These are phyloP conservation scores for Oopsacas minuta DNA, from an alignment of 37 sponge, comb jelly and placozoan genomes.

Conservation along the genomic window DNA sequence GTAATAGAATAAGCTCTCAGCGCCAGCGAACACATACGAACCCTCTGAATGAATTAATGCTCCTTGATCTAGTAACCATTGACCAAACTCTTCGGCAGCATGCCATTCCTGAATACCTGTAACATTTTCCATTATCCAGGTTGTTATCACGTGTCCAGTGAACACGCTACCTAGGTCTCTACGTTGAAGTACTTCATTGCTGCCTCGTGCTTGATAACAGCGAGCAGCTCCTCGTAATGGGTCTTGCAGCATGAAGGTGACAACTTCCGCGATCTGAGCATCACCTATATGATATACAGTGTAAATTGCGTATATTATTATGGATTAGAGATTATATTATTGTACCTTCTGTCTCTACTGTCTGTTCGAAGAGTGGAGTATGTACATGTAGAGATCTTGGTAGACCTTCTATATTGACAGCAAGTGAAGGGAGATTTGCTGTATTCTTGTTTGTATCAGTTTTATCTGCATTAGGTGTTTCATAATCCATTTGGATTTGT, in stretches of 20 bases:
- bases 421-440: not conserved
- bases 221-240: not conserved
- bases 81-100: not conserved
- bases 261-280: slow-evolving; percentile 15
- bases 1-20: slow-evolving; percentile 1
- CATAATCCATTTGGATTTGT: too few species aligned
- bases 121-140: not conserved
- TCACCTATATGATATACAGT: not conserved
- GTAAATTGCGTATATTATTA: too few species aligned
- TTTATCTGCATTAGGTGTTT: too few species aligned
- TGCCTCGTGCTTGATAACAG: not conserved
- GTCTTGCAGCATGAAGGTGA: slow-evolving; percentile 14
- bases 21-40: slow-evolving; percentile 10
- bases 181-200: not conserved
- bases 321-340: too few species aligned
- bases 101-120: not conserved
- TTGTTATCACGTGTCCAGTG: not conserved
- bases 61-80: not conserved
- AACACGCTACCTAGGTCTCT: slow-evolving; percentile 9
- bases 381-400: not conserved
- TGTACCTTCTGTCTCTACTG: not conserved
- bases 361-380: not conserved
- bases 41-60: not conserved
- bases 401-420: not conserved
- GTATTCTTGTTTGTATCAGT: too few species aligned